phyloP scores from a whole-genome alignment of 2,113 vertebrate genomes.

The Arvicanthis niloticus region DNA sequence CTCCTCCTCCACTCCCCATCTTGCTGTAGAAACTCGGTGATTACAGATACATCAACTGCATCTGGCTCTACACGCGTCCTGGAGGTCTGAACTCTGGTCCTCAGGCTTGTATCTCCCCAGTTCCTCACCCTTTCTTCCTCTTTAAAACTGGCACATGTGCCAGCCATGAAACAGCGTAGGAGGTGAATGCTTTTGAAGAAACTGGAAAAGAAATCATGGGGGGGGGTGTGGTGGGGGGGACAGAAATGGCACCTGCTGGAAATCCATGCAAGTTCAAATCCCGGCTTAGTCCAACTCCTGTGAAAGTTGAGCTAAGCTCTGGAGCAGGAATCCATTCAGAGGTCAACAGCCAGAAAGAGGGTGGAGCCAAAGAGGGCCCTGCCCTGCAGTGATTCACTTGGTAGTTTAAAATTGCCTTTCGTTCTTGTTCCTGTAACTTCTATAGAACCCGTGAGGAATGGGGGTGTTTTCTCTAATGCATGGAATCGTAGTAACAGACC shows the following conservation, averaged over 20 bases:
- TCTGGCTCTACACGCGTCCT: background rate
- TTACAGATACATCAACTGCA: background rate
- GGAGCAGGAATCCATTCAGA: conserved; percentile 47
- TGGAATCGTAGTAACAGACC: conserved; percentile 63
- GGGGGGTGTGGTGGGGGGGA: background rate
- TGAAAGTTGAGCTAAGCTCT: conserved; percentile 38
- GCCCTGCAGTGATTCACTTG: conserved; percentile 38
- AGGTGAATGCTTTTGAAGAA: background rate
- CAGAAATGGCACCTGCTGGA: background rate
- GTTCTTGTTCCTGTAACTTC: conserved; percentile 62
- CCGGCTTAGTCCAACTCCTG: background rate
- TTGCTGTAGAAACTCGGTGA: background rate
- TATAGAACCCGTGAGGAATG: conserved; percentile 66
- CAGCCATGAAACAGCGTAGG: background rate
- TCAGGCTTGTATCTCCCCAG: background rate
- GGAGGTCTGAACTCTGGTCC: background rate
- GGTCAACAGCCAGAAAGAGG: conserved; percentile 45
- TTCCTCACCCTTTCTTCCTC: background rate
- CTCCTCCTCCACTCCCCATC: background rate
- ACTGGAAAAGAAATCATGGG: background rate
- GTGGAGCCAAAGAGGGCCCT: background rate
- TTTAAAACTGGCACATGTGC: background rate
- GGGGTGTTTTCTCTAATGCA: conserved; percentile 60
- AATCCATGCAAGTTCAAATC: background rate
- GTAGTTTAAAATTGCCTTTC: conserved; percentile 74